Evolutionary conservation across 2,113 vertebrate genomes (phyloP).

Genomic region (Motacilla alba): DNA sequence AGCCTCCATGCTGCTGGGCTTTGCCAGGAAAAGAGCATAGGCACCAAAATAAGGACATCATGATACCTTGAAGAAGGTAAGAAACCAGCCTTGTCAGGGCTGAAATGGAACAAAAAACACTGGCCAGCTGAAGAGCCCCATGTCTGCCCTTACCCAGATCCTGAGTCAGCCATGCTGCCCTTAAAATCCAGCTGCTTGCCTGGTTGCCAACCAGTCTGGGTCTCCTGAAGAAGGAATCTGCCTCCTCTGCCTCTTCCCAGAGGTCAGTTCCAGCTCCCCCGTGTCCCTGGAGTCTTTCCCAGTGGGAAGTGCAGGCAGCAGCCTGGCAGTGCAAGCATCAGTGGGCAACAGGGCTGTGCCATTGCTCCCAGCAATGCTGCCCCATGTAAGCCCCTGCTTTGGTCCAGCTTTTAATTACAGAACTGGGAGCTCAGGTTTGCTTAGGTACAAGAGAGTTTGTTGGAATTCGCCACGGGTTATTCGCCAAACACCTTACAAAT

Average conservation of each 20-base stretch:
- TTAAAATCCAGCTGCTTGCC: background rate
- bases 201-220: background rate
- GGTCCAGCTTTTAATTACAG: background rate
- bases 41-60: background rate
- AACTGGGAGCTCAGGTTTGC: background rate
- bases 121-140: accelerated
- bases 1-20: background rate
- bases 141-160: background rate
- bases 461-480: background rate
- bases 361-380: background rate
- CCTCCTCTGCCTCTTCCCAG: background rate
- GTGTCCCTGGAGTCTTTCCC: accelerated
- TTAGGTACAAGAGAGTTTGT: background rate
- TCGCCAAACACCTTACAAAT: background rate
- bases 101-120: background rate
- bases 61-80: background rate
- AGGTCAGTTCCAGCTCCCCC: background rate
- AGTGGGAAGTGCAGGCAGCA: background rate
- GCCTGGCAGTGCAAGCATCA: background rate
- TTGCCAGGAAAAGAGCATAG: background rate
- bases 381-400: background rate
- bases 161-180: background rate
- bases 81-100: background rate
- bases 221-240: background rate
- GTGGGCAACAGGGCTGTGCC: background rate